Evolutionary conservation across 2,113 vertebrate species (phyloP), one percentile per base, ranked within the genome.

Genomic region (Illadopsis cleaveri): DNA sequence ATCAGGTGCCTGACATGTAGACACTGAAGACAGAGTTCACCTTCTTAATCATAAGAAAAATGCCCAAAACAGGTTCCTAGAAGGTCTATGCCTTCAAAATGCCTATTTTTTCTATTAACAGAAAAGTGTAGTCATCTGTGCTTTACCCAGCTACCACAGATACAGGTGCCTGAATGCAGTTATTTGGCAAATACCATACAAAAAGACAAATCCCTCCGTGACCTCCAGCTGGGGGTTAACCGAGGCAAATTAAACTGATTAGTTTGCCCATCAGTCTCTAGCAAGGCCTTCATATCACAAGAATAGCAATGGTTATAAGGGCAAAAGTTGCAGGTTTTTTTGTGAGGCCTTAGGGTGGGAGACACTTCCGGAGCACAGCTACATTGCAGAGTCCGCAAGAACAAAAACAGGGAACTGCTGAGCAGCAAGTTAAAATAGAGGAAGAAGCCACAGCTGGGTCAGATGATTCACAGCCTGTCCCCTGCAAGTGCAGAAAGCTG

Each of bases 321-420:
- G 18, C 22, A 62, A 76, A 82, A 68, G 47, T 40, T 88, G 33
- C 51, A 60, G 35, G 21, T 82, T 64, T 40, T 44, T 58, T 71
- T 0, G 0, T 11, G 23, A 22, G 23, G 33, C 69, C 35, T 68
- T 40, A 24, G 86, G 61, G 38, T 72, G 65, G 69, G 80, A 89
- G 69, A 68, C 25, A 48, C n/a, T 86, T 87, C 76, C 10, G 31
- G 77, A 87, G n/a, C n/a, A 84, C 42, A 78, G 47, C 31, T n/a
- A 10, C 47, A 15, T 51, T 16, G 72, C 56, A 40, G 48, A 82
- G n/a, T 37, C n/a, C 0, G 0, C 72, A 93, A 83, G 76, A 96
- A 86, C 25, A 75, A 85, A 33, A 81, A 60, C 15, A 57, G 37
- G 51, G 89, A 96, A 97, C 77, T 93, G 83, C 83, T 90, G 75